Conservation (phyloP, 1,140 invertebrate species). For the Drosophila novamexicana region DNA sequence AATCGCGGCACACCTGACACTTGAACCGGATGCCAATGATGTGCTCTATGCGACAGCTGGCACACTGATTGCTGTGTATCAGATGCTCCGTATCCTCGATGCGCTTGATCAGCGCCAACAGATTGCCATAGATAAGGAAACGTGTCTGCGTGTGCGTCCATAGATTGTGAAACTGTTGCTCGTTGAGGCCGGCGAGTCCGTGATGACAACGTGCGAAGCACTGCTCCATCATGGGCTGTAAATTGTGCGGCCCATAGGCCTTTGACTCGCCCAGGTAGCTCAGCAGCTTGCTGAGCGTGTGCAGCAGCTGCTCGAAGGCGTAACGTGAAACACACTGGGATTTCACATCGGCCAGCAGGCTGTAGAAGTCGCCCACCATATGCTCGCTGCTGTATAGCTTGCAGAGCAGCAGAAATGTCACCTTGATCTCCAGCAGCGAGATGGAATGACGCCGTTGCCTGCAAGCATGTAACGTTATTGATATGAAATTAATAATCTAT, state of each 20-base stretch:
- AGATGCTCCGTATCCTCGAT: slow-evolving; percentile 78
- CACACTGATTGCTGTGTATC: slow-evolving; percentile 75
- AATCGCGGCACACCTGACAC: slow-evolving; percentile 73
- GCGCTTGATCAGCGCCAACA: slow-evolving; percentile 73
- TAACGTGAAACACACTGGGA: slow-evolving; percentile 69
- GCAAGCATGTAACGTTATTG: neutral
- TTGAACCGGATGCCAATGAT: slow-evolving; percentile 81
- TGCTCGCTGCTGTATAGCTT: slow-evolving; percentile 71
- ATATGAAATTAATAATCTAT: neutral
- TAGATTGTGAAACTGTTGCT: slow-evolving; percentile 71
- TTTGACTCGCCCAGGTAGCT: slow-evolving; percentile 72
- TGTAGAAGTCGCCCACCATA: slow-evolving; percentile 67
- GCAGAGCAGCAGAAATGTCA: slow-evolving; percentile 76
- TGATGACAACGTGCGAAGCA: slow-evolving; percentile 72
- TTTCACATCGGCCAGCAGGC: slow-evolving; percentile 57
- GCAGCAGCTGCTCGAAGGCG: slow-evolving; percentile 71
- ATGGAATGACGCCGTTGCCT: slow-evolving; percentile 75
- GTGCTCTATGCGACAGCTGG: slow-evolving; percentile 62
- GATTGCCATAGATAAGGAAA: slow-evolving; percentile 78
- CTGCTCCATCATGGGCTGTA: slow-evolving; percentile 66
- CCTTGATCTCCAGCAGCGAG: slow-evolving; percentile 75
- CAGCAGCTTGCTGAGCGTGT: slow-evolving; percentile 68
- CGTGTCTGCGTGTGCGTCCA: slow-evolving; percentile 74
- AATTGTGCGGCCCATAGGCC: slow-evolving; percentile 76
- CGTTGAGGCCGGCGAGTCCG: slow-evolving; percentile 58